Base-by-base conservation (phyloP, 1,140 invertebrate genomes). In the Pomacea maculata region DNA sequence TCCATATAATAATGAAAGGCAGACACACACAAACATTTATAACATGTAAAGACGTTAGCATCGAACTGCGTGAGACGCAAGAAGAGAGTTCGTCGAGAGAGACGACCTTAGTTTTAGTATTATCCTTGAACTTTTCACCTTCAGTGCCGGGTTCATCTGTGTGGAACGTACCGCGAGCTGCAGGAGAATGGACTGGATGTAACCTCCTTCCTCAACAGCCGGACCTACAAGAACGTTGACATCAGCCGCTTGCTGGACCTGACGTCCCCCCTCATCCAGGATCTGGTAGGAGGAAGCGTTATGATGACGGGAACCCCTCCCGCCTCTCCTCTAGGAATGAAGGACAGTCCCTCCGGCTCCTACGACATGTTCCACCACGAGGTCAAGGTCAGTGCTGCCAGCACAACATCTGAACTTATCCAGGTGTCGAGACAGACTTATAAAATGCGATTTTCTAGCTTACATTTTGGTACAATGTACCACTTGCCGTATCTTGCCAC, bases 331-430 rank as follows among this genome's bases (percentile, higher is more conserved):
- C 55, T 75, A 19, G 74, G 77, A 19, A 54, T 81, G 14, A 85
- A 85, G 73, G 82, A 83, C 77, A 85, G 80, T 68, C 73, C 80
- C 29, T 75, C 82, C 29, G 84, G 84, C 9, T 85, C 84, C 14
- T 83, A 83, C 63, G 84, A 85, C 45, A 83, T 85, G 72, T 80
- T 85, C 12, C 84, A 83, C 21, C 77, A 78, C 79, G 84, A 85
- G 45, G 65, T 83, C 45, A 85, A 85, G 84, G 84, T 85, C 12
- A 65, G 52, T 45, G 3, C 29, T 6, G 64, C 25, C 57, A 61
- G 1, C 57, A 9, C 57, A 17, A 61, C 11, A 4, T 9, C 1
- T 61, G 57, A 61, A 3, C 15, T 17, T 11, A 6, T 11, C 15
- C 0, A 17, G 57, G 57, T 17, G 34, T 45, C 34, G 25, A 25